Conservation (phyloP, 2,113 vertebrate species). For the Cairina moschata region DNA sequence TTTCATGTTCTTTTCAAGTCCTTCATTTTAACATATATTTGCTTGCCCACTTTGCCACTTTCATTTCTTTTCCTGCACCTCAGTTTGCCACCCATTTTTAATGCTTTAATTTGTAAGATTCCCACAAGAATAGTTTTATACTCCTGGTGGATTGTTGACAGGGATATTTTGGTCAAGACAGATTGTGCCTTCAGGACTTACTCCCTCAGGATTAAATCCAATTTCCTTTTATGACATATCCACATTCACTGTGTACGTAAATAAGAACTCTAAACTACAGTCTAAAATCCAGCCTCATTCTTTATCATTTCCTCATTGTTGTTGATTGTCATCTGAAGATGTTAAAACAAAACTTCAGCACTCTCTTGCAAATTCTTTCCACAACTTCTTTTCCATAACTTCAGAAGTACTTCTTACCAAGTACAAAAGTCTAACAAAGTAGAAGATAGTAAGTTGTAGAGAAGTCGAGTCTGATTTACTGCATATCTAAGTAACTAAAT, state of each 20-base stretch:
- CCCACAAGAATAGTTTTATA: background rate
- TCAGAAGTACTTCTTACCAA: background rate
- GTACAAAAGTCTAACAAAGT: background rate
- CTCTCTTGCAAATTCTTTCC: background rate
- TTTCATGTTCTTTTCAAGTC: background rate
- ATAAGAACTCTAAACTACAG: background rate
- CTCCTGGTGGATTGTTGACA: background rate
- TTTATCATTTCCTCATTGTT: background rate
- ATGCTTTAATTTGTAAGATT: slow-evolving; percentile 21
- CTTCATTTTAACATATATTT: background rate
- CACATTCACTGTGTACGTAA: background rate
- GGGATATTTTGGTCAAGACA: slow-evolving; percentile 2
- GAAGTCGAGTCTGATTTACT: background rate
- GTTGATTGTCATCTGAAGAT: background rate
- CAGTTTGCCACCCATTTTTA: background rate
- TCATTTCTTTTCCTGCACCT: background rate
- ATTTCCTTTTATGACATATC: background rate
- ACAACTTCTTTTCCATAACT: background rate
- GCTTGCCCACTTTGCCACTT: background rate
- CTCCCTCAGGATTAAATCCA: background rate
- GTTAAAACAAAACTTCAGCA: background rate
- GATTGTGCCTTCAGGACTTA: background rate
- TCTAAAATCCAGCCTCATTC: background rate
- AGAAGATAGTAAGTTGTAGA: background rate
- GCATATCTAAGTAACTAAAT: background rate